Evolutionary conservation across 1,140 invertebrate species (phyloP).

Genomic region (Zophobas atratus): DNA sequence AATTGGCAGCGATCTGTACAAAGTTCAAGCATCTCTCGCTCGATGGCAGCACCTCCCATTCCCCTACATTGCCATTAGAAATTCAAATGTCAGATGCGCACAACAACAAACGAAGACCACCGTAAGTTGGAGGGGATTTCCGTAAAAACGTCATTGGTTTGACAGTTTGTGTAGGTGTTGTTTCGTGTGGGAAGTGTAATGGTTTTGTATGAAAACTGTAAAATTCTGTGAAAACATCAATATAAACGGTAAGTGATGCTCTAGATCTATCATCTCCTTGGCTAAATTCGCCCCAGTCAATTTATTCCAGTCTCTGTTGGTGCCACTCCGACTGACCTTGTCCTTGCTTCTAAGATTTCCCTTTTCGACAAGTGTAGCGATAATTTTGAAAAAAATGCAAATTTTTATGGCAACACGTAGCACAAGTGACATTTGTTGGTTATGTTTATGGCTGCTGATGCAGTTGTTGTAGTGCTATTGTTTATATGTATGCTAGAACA

Average conservation of each 20-base stretch:
- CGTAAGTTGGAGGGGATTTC: conserved; percentile 14
- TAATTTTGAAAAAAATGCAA: too few relatives aligned
- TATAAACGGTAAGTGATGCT: conserved; percentile 13
- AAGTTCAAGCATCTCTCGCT: too few relatives aligned
- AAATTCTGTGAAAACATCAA: conserved; percentile 29
- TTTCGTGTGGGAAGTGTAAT: conserved; percentile 42
- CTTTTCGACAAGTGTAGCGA: conserved; percentile 3
- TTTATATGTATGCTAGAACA: too few relatives aligned
- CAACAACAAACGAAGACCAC: conserved; percentile 14
- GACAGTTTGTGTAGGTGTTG: conserved; percentile 45
- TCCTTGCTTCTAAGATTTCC: conserved; percentile 34
- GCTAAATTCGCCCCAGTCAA: background rate
- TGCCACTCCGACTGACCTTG: conserved; percentile 30
- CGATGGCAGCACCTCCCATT: background rate
- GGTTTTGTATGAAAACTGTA: conserved; percentile 47
- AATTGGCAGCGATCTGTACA: too few relatives aligned
- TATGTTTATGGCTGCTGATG: too few relatives aligned
- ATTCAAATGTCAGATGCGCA: conserved; percentile 2
- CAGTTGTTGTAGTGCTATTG: too few relatives aligned
- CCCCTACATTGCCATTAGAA: background rate
- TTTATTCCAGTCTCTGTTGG: background rate
- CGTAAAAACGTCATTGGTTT: conserved; percentile 43
- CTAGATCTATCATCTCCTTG: background rate
- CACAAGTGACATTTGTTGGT: too few relatives aligned
- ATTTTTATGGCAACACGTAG: too few relatives aligned